Evolutionary conservation across 2,888 invertebrate species (phyloP).

Genomic region (Atethmia centrago): DNA sequence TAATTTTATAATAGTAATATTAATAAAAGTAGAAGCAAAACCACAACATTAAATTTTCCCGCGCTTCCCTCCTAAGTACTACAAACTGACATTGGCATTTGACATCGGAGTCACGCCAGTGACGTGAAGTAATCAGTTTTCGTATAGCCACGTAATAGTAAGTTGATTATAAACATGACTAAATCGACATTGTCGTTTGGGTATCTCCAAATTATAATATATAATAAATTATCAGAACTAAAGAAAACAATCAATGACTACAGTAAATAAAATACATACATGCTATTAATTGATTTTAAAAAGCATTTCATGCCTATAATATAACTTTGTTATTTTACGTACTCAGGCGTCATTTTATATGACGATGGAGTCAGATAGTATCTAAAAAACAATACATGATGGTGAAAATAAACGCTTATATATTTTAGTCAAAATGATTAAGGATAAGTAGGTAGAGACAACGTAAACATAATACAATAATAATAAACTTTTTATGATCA

Average conservation of each 20-base stretch:
- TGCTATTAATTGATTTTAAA: conserved; percentile 49
- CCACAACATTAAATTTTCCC: conserved; percentile 40
- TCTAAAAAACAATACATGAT: conserved; percentile 66
- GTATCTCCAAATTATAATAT: not conserved
- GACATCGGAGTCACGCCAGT: conserved; percentile 29
- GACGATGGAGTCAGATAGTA: conserved; percentile 64
- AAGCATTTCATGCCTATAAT: conserved; percentile 64
- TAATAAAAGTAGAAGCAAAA: conserved; percentile 18
- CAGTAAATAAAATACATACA: conserved; percentile 27
- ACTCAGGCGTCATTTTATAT: conserved; percentile 57
- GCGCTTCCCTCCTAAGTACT: not conserved
- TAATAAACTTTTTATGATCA: conserved; percentile 60
- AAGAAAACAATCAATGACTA: conserved; percentile 6
- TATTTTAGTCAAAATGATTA: conserved; percentile 48
- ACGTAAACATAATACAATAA: conserved; percentile 54
- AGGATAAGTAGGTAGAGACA: conserved; percentile 35
- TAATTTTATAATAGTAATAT: not conserved
- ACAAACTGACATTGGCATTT: not conserved
- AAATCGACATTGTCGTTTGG: conserved; percentile 28
- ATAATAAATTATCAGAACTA: not conserved
- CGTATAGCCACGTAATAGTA: conserved; percentile 27
- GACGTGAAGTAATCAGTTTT: conserved; percentile 23
- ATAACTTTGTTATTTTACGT: conserved; percentile 62
- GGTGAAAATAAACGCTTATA: conserved; percentile 57
- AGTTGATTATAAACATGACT: conserved; percentile 37